A percentile compares a stretch with the other conserved stretches of the same genome.
Evolutionary conservation across 2,888 invertebrate species (phyloP).

Genomic region (Plusia festucae): DNA sequence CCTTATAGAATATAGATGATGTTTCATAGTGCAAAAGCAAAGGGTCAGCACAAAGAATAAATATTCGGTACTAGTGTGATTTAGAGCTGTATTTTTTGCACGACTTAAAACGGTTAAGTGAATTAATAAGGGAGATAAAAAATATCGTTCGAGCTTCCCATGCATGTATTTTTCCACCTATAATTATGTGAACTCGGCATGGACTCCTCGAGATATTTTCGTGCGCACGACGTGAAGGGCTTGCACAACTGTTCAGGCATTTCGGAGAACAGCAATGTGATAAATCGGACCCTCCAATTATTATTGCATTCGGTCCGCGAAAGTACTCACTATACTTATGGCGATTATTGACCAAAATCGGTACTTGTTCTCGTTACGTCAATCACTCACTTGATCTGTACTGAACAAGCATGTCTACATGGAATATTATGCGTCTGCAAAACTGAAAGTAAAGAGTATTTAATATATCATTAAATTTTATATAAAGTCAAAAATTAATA

Average conservation of each 20-base stretch:
- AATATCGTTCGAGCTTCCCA: slow-evolving; percentile 79
- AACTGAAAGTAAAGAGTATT: slow-evolving; percentile 1
- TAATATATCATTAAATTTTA: too few species aligned
- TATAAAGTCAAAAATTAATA: too few species aligned
- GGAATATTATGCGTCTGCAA: slow-evolving; percentile 15
- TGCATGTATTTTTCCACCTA: slow-evolving; percentile 85
- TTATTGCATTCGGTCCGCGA: slow-evolving; percentile 87
- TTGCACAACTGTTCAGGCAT: slow-evolving; percentile 85
- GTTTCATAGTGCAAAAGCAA: slow-evolving; percentile 72
- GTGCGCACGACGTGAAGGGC: slow-evolving; percentile 87
- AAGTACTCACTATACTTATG: slow-evolving; percentile 86
- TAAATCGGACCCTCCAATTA: slow-evolving; percentile 89
- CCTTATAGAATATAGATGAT: slow-evolving; percentile 75
- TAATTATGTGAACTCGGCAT: slow-evolving; percentile 85
- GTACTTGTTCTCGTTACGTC: slow-evolving; percentile 85
- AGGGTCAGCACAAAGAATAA: slow-evolving; percentile 75
- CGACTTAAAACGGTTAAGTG: slow-evolving; percentile 75
- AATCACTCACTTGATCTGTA: slow-evolving; percentile 73
- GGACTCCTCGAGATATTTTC: slow-evolving; percentile 85
- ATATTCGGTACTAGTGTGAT: slow-evolving; percentile 65
- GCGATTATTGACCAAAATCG: slow-evolving; percentile 87
- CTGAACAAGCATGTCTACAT: slow-evolving; percentile 24
- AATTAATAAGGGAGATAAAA: slow-evolving; percentile 78
- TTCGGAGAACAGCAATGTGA: slow-evolving; percentile 88
- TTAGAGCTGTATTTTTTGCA: slow-evolving; percentile 79